Percentiles rank a stretch among this genome's conserved stretches.
These are phyloP conservation scores for Corythaeola cristata DNA, from an alignment of 2,113 vertebrate genomes.

Conservation along the genomic window DNA sequence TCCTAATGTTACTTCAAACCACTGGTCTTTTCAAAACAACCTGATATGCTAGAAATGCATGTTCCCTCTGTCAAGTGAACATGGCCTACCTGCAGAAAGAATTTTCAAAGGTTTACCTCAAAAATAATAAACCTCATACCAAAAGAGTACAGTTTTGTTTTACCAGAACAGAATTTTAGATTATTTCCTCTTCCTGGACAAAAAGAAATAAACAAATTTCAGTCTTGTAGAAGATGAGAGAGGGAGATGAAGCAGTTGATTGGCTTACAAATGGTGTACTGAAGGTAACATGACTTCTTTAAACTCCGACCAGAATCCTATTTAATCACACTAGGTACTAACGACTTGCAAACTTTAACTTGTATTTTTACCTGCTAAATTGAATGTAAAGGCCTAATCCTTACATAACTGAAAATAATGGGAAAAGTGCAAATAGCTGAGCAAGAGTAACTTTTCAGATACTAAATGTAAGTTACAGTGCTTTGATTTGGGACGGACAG, in stretches of 20 bases:
- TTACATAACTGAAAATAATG: neutral
- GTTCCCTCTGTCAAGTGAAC: neutral
- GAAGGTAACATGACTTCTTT: neutral
- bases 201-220: neutral
- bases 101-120: slow-evolving; percentile 33
- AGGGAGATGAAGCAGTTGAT: accelerated
- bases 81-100: neutral
- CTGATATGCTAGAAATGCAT: neutral
- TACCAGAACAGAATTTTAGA: neutral
- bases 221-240: neutral
- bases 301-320: neutral
- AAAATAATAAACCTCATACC: slow-evolving; percentile 4
- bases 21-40: neutral
- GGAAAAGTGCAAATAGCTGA: neutral
- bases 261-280: neutral
- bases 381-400: neutral
- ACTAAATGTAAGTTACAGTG: neutral
- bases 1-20: neutral
- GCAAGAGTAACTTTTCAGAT: neutral
- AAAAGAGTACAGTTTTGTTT: neutral
- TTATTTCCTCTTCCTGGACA: neutral
- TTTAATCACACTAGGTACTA: neutral
- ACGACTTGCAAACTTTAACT: neutral
- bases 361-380: neutral
- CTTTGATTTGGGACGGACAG: neutral